Evolutionary conservation across 92 coral and sea anemone species (phyloP).

Genomic region (Phenganax subtilis): DNA sequence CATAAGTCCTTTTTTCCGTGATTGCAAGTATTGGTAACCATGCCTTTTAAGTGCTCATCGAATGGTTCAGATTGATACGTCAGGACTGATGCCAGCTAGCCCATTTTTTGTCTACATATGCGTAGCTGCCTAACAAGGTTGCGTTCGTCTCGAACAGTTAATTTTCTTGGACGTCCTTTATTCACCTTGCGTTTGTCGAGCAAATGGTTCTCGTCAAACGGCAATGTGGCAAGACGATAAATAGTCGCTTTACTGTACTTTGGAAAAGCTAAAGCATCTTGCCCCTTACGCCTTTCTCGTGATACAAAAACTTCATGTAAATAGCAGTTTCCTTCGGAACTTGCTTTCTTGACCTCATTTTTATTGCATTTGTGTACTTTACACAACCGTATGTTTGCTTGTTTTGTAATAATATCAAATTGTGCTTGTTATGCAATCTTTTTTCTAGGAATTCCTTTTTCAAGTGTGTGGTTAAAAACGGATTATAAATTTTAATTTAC

Average conservation of each 20-base stretch:
- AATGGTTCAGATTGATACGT: too few species aligned
- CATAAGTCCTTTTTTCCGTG: too few species aligned
- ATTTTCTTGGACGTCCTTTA: slow-evolving; percentile 12
- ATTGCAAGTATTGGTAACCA: too few species aligned
- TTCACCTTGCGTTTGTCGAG: background rate
- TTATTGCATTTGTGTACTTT: background rate
- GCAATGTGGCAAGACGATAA: background rate
- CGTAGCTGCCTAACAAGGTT: background rate
- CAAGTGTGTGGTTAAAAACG: background rate
- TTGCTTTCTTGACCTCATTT: slow-evolving; percentile 6
- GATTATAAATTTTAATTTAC: background rate
- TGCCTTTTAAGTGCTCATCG: too few species aligned
- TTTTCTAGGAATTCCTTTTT: background rate
- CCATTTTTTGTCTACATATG: background rate
- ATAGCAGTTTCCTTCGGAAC: slow-evolving; percentile 9
- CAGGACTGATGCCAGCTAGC: too few species aligned
- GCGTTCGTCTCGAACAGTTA: background rate
- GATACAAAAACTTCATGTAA: slow-evolving; percentile 8
- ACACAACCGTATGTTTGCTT: background rate
- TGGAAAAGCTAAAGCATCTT: background rate
- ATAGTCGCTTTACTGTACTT: background rate
- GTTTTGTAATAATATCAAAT: background rate
- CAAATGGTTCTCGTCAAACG: background rate
- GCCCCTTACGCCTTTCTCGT: background rate
- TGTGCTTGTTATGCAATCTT: background rate